Base-by-base conservation (phyloP, 1,140 invertebrate species). In the Microvelia longipes region DNA sequence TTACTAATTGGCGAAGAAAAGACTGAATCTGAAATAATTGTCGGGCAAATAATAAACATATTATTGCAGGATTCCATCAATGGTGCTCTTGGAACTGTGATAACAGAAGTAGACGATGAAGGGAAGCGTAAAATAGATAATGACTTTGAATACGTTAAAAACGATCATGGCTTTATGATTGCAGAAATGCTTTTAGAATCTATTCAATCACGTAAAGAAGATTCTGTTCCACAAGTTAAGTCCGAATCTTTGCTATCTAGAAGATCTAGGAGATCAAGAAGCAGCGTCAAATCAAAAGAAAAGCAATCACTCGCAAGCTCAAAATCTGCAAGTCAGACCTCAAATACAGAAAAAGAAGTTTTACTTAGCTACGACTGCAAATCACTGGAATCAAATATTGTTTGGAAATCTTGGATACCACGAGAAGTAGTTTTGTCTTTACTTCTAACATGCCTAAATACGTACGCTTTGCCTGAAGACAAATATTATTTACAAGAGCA, bases 341-440 rank as follows among this genome's bases (percentile, higher is more conserved):
- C 19, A 50, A 11, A 5, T 50, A 11, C 35, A 5, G 19, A 50
- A 19, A 50, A 50, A 50, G 19, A 19, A 11, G 35, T 11, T 11
- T 19, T 11, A 50, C 19, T 50, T 5, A 50, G 35, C 19, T 5
- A 50, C 5, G 35, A 50, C 19, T 50, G 5, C 19, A 5, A 50
- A 50, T 11, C 5, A 5, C 19, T 50, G 35, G 35, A 50, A 50
- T 11, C 5, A 11, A 50, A 28, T 30, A 1, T 25, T 13, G 64
- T 30, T 27, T 70, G 69, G 69, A 64, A 70, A 61, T 66, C 30
- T 11, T 70, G 69, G 29, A 50, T 70, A 50, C 65, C 69, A 11
- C 30, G 64, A 19, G 64, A 67, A 2, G 28, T 68, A 0, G 29
- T 68, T 1, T 67, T 71, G 13, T 66, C 71, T 0, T 63, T 72